These are phyloP conservation scores for Thumatha senex DNA, from an alignment of 2,888 invertebrate genomes.

Conservation along the genomic window DNA sequence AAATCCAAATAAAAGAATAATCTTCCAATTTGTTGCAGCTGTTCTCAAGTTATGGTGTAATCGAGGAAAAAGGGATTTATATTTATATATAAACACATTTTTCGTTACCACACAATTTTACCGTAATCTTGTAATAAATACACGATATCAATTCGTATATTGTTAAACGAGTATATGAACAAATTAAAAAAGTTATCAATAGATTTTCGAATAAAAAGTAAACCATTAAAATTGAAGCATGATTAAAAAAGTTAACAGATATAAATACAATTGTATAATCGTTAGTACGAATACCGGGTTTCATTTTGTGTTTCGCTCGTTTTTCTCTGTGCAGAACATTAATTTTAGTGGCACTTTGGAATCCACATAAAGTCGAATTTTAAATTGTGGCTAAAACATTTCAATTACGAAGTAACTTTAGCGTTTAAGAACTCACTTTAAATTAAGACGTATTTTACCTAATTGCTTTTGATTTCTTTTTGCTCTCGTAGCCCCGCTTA, in stretches of 20 bases:
- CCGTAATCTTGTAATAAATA: too few relatives aligned
- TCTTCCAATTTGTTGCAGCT: too few relatives aligned
- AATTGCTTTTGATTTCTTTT: too few relatives aligned
- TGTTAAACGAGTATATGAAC: too few relatives aligned
- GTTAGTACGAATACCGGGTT: conserved; percentile 48
- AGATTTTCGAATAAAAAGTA: background rate
- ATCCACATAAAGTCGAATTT: conserved; percentile 65
- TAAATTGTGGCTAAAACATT: conserved; percentile 70
- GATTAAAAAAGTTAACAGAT: conserved; percentile 13
- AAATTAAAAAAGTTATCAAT: background rate
- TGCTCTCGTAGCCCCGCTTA: too few relatives aligned
- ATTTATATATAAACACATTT: too few relatives aligned
- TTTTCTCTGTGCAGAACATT: conserved; percentile 81
- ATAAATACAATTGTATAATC: conserved; percentile 33
- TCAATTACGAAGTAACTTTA: conserved; percentile 54
- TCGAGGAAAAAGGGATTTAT: too few relatives aligned
- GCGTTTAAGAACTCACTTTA: conserved; percentile 44
- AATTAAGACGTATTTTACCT: too few relatives aligned
- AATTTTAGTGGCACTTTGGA: conserved; percentile 77
- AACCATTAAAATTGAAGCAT: conserved; percentile 53
- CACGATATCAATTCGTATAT: too few relatives aligned
- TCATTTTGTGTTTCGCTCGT: conserved; percentile 66
- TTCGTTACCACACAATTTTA: too few relatives aligned
- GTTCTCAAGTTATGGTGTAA: too few relatives aligned
- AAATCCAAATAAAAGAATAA: too few relatives aligned